phyloP scores from a whole-genome alignment of 2,797 vertebrate species.

The Cryptoprocta ferox region DNA sequence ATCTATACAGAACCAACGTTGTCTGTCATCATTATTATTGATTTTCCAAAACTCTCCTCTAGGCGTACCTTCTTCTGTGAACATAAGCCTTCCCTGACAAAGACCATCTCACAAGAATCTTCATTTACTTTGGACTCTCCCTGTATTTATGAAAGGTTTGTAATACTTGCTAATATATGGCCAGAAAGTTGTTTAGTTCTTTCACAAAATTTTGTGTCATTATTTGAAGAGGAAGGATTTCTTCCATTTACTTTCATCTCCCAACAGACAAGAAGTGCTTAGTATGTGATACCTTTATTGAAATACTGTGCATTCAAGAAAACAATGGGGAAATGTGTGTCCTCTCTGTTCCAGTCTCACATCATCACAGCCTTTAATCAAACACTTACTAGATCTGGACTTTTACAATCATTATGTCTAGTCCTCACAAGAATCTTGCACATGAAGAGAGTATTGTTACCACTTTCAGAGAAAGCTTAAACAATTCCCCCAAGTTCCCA shows the following conservation, averaged over 20 bases:
- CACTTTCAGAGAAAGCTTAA: background rate
- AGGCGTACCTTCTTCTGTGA: background rate
- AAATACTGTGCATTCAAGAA: background rate
- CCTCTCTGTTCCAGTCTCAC: background rate
- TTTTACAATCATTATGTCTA: background rate
- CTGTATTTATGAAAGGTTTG: background rate
- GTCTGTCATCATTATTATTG: background rate
- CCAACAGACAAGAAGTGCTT: background rate
- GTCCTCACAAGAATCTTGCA: background rate
- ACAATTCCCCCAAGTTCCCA: background rate
- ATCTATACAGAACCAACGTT: background rate
- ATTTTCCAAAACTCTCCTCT: background rate
- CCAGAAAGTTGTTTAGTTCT: background rate
- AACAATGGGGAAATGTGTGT: background rate
- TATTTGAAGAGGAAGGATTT: background rate
- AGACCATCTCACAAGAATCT: background rate
- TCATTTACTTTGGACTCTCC: background rate
- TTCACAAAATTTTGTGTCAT: background rate
- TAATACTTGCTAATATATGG: background rate
- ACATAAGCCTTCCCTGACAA: background rate
- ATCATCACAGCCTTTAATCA: background rate
- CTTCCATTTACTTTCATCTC: background rate
- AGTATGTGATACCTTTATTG: background rate
- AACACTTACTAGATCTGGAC: background rate
- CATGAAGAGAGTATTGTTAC: background rate